Evolutionary conservation across 64 coral and sea anemone species (phyloP).

Genomic region (Actinia equina): DNA sequence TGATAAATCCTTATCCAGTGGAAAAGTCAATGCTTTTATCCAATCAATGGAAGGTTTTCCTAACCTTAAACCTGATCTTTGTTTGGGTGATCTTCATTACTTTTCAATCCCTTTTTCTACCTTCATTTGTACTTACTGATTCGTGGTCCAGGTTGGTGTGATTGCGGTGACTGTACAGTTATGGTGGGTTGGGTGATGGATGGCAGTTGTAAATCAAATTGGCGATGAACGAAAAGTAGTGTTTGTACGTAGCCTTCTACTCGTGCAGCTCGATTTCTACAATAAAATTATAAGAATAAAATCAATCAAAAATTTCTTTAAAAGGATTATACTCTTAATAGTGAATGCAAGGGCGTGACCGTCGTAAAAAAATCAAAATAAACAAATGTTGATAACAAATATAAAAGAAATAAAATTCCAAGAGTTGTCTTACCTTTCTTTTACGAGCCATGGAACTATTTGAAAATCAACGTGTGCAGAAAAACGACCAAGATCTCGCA

Average conservation of each 20-base stretch:
- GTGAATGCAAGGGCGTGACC: too few species aligned
- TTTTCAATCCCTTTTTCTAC: too few species aligned
- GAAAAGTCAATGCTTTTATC: too few species aligned
- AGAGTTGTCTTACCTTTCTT: conserved; percentile 65
- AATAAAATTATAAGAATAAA: background rate
- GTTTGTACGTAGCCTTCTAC: conserved; percentile 44
- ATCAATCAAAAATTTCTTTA: background rate
- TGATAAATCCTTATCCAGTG: too few species aligned
- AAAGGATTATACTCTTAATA: too few species aligned
- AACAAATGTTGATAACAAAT: too few species aligned
- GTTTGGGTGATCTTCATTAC: too few species aligned
- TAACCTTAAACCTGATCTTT: too few species aligned
- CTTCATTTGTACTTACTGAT: conserved; percentile 8
- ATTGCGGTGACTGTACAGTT: conserved; percentile 2
- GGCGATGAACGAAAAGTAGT: conserved; percentile 25
- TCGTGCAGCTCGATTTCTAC: conserved; percentile 45
- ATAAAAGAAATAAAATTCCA: background rate
- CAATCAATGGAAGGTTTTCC: too few species aligned
- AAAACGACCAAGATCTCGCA: conserved; percentile 91
- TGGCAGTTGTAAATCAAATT: conserved; percentile 52
- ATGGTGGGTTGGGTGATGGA: conserved; percentile 39
- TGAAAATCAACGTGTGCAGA: conserved; percentile 83
- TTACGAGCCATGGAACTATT: conserved; percentile 77
- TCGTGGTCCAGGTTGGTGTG: conserved; percentile 24
- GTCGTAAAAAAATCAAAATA: too few species aligned